Evolutionary conservation across 2,113 vertebrate genomes (phyloP), one percentile per base, ranked within the genome.

Genomic region (Herpetotheres cachinnans): DNA sequence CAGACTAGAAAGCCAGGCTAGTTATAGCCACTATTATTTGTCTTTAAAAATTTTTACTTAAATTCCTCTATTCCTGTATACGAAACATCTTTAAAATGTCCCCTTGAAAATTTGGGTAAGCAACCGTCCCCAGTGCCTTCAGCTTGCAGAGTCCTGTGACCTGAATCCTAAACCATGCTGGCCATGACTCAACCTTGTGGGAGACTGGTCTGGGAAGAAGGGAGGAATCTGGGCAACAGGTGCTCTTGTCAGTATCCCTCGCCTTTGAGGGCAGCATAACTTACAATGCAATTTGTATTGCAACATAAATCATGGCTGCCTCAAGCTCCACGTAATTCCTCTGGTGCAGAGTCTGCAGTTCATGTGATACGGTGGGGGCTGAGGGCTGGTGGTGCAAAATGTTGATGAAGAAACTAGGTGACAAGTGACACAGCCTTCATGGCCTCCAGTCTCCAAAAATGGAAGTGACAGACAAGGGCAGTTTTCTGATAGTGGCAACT

Each of bases 271-370:
- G 90, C 72, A 97, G 89, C 92, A 50, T 91, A 88, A 90, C 76
- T 95, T 89, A 85, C 25, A n/a, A 55, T 81, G 93, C 58, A 77
- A 95, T 97, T 96, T 89, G 96, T 78, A 66, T 86, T 96, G 96
- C 89, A 62, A 70, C 78, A 89, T 95, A 93, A 97, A 97, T 96
- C 92, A 93, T 24, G 86, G 66, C 91, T 93, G 67, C 74, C 86
- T 81, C 69, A 32, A 94, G 77, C 79, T 61, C 74, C 92, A 86
- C 36, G 4, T 83, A 88, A 93, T 86, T 90, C 66, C 94, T 86
- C 61, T 70, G 82, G n/a, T 61, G 76, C 90, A 44, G 80, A 84
- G 83, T 44, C 82, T 93, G 86, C 77, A 76, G 58, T 66, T 89
- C 79, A 49, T 92, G 95, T 40, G 24, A 25, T 46, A 91, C 6